Evolutionary conservation across 2,113 vertebrate species (phyloP), one percentile per base, ranked within the genome.

Genomic region (Zosterops borbonicus): DNA sequence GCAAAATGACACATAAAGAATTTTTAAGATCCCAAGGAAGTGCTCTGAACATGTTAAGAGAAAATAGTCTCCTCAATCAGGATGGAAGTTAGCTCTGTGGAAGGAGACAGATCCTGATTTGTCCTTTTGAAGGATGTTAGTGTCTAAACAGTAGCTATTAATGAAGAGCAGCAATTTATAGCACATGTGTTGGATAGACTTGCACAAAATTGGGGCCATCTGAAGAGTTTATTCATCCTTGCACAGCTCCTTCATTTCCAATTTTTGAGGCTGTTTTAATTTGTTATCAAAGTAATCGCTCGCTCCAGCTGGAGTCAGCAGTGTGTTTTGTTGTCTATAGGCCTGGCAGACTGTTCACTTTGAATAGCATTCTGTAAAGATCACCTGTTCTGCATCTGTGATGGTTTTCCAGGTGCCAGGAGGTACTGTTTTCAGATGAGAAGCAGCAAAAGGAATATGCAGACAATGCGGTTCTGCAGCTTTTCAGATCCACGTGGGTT

Each of bases 261-360:
- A 93, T 97, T 98, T 98, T 97, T 95, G 92, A 98, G 95, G 96
- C 97, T 96, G 95, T 97, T 98, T 98, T 98, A 98, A 98, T 98
- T 97, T 98, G 98, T 98, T 98, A 98, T 98, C 98, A 97, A 97
- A 98, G 97, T 98, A 97, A 98, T 98, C 92, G 82, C 93, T 98
- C 21, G 79, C 95, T 97, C 96, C 60, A 83, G 89, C 95, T 97
- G 93, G 92, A 97, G 94, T 97, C 92, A 97, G 96, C 96, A 96
- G 89, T 95, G 87, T 97, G 95, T 97, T 97, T 97, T 97, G 93
- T 97, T 93, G 23, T 97, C 96, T 95, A 86, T 89, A 90, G 94
- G 83, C 83, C 94, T 98, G 97, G 97, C 96, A 97, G 95, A 95
- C 95, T 97, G 97, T 87, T 98, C 96, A 95, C 90, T 96, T 93